Evolutionary conservation across 2,888 invertebrate species (phyloP), one percentile per base, ranked within the genome.

Genomic region (Aquatica leii): DNA sequence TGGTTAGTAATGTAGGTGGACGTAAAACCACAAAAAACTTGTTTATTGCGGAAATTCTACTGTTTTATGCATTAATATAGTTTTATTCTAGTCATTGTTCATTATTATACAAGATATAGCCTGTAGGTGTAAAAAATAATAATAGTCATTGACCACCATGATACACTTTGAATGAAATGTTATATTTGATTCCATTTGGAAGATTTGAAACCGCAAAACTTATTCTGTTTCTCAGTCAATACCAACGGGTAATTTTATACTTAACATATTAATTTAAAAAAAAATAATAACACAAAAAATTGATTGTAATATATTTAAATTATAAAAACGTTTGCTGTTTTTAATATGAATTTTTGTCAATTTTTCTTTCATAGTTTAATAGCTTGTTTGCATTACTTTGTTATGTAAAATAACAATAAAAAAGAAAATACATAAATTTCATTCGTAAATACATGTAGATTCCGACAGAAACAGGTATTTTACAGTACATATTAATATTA

Each of bases 1-100:
- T 69, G 69, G 69, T 57, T 43, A 31, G 18, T 59, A 65, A 65
- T 56, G 69, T 68, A 68, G 68, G 68, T 68, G 68, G 68, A 50
- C 62, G 48, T 58, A 60, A 57, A 46, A 56, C 57, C 37, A 15
- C 17, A 54, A 61, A 67, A 64, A 66, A 61, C 63, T 49, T 49
- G 63, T 59, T 58, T 20, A 58, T 59, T 41, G 59, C 52, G 63
- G 63, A 59, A 59, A 59, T 59, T 59, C 20, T 53, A 34, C 43
- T n/a, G 14, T 46, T 52, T 54, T 54, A 8, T 24, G 40, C 17
- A 18, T 20, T 17, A 50, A 37, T 18, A 41, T 41, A 37, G 31
- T 50, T 46, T 50, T 53, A 48, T 35, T 59, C 53, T 14, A 51
- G 59, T 59, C 59, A 52, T 46, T 41, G 50, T 46, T 35, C 8